Percentiles rank a stretch among this genome's conserved stretches.
These are phyloP conservation scores for Siphlonurus alternatus DNA, from an alignment of 2,888 invertebrate species.

Conservation along the genomic window DNA sequence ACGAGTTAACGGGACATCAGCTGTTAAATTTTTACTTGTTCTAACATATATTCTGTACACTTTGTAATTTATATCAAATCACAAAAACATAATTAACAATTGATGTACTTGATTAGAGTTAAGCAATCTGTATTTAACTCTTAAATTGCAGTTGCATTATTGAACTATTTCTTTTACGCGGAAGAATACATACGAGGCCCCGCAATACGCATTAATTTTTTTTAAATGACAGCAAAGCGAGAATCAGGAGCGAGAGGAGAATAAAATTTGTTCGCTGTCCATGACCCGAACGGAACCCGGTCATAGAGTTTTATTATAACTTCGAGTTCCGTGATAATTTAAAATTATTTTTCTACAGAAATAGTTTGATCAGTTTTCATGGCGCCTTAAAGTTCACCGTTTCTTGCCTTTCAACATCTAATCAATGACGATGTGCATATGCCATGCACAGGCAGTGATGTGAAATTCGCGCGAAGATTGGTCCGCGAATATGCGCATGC, in stretches of 20 bases:
- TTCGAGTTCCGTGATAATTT: too few species aligned
- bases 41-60: not conserved
- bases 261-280: not conserved
- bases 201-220: not conserved
- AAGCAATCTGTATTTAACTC: not conserved
- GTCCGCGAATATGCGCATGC: too few species aligned
- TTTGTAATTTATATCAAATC: too few species aligned
- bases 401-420: too few species aligned
- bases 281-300: not conserved
- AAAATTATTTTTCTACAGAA: too few species aligned
- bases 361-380: too few species aligned
- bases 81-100: too few species aligned
- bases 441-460: too few species aligned
- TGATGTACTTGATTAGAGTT: too few species aligned
- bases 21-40: conserved; percentile 8
- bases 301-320: not conserved
- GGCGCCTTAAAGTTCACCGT: too few species aligned
- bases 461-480: too few species aligned
- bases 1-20: conserved; percentile 13
- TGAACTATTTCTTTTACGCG: not conserved
- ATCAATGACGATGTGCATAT: too few species aligned
- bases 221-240: not conserved
- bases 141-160: not conserved
- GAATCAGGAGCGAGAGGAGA: not conserved
- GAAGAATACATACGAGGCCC: not conserved